phyloP scores from a whole-genome alignment of 2,113 vertebrate genomes.

The Chaetura pelagica region DNA sequence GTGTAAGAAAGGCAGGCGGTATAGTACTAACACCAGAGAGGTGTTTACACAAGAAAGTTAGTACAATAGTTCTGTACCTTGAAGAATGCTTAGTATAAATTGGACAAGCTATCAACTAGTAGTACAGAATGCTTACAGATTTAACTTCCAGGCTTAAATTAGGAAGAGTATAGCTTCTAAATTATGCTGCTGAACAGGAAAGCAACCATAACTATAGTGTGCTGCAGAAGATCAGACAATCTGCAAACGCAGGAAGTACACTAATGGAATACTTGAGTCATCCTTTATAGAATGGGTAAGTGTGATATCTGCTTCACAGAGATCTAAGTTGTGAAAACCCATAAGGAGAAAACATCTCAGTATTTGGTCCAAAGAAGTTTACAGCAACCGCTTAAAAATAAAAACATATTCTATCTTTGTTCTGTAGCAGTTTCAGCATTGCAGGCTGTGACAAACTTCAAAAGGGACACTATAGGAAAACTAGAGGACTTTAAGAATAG shows the following conservation, averaged over 20 bases:
- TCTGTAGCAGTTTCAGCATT: background rate
- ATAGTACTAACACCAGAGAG: background rate
- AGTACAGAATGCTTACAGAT: background rate
- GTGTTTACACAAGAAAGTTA: background rate
- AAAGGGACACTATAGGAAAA: background rate
- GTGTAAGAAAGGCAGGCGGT: background rate
- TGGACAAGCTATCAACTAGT: background rate
- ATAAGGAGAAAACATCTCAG: background rate
- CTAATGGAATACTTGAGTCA: slow-evolving; percentile 36
- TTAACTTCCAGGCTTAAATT: background rate
- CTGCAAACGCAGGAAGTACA: slow-evolving; percentile 12
- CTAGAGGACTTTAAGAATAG: background rate
- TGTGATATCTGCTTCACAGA: background rate
- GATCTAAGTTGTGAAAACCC: background rate
- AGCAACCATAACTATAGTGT: background rate
- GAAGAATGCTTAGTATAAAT: background rate
- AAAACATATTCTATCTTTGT: background rate
- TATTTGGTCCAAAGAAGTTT: background rate
- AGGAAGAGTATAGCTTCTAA: background rate
- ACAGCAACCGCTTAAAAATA: background rate
- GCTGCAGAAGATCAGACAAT: background rate
- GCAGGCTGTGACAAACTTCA: background rate
- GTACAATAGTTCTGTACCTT: background rate
- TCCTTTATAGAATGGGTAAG: background rate
- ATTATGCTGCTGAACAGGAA: background rate